Conservation (phyloP, 2,797 vertebrate genomes). For the Diceros bicornis region DNA sequence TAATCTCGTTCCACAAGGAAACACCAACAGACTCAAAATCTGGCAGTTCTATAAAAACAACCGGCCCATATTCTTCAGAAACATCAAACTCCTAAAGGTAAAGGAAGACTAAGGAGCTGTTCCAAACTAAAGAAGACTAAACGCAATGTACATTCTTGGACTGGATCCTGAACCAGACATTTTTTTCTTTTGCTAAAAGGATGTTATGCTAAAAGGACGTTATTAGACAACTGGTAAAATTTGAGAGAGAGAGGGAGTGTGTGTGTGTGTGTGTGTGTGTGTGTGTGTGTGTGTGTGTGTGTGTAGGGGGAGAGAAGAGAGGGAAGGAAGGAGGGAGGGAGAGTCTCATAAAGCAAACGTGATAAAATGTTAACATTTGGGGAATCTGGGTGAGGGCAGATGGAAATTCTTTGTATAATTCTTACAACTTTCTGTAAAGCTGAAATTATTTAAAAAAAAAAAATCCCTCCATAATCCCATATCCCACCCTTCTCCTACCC, state of each 20-base stretch:
- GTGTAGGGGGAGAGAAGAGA: neutral
- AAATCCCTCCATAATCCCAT: neutral
- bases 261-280: neutral
- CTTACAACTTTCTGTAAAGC: conserved; percentile 14
- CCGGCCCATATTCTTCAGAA: neutral
- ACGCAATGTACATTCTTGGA: neutral
- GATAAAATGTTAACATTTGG: conserved; percentile 27
- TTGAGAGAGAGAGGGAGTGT: neutral
- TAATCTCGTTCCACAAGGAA: neutral
- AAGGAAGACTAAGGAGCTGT: neutral
- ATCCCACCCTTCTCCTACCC: neutral
- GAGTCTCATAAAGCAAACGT: neutral
- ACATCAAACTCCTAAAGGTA: conserved; percentile 1
- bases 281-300: neutral
- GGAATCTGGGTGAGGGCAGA: neutral
- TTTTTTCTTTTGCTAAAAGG: conserved; percentile 12
- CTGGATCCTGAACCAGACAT: neutral
- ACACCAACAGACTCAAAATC: neutral
- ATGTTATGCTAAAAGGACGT: neutral
- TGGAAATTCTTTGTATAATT: neutral
- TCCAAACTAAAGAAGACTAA: neutral
- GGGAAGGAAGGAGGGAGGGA: neutral
- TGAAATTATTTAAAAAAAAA: conserved; percentile 44
- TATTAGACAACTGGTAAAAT: neutral
- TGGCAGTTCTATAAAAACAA: neutral